Evolutionary conservation across 2,888 invertebrate genomes (phyloP).

Genomic region (Seira musarum): DNA sequence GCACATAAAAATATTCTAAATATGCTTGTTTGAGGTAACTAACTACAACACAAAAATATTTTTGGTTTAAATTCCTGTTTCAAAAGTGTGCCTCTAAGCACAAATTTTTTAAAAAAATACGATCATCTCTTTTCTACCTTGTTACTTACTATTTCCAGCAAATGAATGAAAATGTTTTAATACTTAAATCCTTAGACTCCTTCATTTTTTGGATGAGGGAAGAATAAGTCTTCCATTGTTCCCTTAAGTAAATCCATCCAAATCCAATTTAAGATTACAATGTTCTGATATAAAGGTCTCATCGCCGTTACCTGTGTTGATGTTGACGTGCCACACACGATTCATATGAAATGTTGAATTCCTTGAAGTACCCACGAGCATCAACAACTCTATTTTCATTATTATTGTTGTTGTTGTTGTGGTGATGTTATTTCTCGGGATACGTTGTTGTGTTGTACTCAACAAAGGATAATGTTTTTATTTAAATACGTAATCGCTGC

Average conservation of each 20-base stretch:
- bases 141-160: neutral
- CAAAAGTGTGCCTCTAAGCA: neutral
- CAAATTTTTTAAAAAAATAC: neutral
- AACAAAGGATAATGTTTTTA: neutral
- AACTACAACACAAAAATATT: neutral
- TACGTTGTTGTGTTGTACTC: too few species aligned
- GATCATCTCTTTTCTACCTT: neutral
- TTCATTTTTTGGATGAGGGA: neutral
- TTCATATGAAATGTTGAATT: conserved; percentile 13
- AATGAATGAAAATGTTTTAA: neutral
- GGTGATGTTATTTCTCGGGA: too few species aligned
- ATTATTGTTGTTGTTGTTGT: too few species aligned
- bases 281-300: neutral
- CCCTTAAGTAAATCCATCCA: neutral
- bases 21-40: neutral
- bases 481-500: neutral
- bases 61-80: neutral
- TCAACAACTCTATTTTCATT: conserved; percentile 19
- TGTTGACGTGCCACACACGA: conserved; percentile 31
- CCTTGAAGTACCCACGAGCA: neutral
- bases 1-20: neutral
- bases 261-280: conserved; percentile 3
- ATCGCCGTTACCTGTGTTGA: neutral
- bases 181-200: too few species aligned
- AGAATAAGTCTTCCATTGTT: neutral